Base-by-base conservation (phyloP, 2,797 vertebrate genomes). In the Eulemur coronatus region DNA sequence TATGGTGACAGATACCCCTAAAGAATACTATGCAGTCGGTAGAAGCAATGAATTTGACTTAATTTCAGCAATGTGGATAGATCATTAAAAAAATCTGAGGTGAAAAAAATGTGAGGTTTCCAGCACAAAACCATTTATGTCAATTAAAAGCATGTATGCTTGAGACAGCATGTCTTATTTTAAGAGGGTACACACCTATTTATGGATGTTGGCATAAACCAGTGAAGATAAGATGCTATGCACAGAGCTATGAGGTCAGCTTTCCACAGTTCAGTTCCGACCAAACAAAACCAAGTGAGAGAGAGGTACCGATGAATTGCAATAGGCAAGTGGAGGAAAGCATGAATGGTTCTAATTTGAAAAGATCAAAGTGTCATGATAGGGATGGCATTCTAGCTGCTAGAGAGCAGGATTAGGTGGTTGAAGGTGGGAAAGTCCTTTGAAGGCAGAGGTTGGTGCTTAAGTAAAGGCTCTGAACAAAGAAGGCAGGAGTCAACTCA, bases 41-140 rank as follows among this genome's bases (percentile, higher is more conserved):
- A 70, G 41, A 96, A 85, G 67, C 48, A 92, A 91, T 84, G 48
- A 70, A 80, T 80, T 70, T 38, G 7, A 88, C 52, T 95, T 69
- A 43, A 84, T 84, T 95, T 88, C 41, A 96, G 59, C 30, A 89
- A 24, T 76, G 6, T 57, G 7, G 35, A 41, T 43, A 76, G 46
- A 69, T 89, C 43, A 84, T 89, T 41, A 65, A 94, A 75, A 73
- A 80, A 73, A 89, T 50, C 11, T 69, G 13, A 38, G 7, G 52
- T 84, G 20, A 46, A 65, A 92, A 85, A 89, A 69, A 7, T 61
- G 7, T 55, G 8, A 65, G 5, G 0, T 88, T 84, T 85, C 46
- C 28, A 82, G 50, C 48, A 78, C 11, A 84, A 79, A 65, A 85
- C 5, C 11, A 80, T 80, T 75, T 89, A 22, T 76, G 38, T 55